phyloP scores from a whole-genome alignment of 2,888 invertebrate species.

The Drosophila testacea region DNA sequence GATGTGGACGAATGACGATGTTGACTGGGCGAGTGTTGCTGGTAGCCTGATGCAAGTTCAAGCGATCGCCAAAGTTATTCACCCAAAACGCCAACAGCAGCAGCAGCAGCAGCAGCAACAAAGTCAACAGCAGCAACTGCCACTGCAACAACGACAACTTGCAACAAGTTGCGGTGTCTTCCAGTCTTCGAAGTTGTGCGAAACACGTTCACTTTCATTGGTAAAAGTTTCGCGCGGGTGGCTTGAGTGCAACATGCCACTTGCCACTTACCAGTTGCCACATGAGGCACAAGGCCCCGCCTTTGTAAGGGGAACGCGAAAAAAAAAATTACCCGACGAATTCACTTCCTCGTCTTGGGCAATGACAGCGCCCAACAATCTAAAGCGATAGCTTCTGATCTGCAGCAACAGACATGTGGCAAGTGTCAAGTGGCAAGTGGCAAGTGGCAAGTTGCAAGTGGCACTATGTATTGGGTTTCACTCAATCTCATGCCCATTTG shows the following conservation, averaged over 20 bases:
- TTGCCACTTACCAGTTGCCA: conserved; percentile 31
- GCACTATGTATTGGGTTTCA: conserved; percentile 23
- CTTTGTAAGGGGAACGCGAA: conserved; percentile 14
- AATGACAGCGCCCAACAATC: conserved; percentile 9
- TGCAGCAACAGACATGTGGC: background rate
- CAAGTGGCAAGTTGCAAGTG: conserved; percentile 16
- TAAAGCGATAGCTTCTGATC: conserved; percentile 26
- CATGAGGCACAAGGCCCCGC: conserved; percentile 27
- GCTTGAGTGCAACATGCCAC: conserved; percentile 31
- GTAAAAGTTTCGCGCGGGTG: conserved; percentile 67
- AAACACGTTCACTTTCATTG: conserved; percentile 79
- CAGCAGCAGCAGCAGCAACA: conserved; percentile 7
- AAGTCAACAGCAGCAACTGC: conserved; percentile 6
- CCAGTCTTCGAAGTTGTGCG: conserved; percentile 27
- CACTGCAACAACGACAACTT: conserved; percentile 21
- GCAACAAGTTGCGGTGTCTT: conserved; percentile 26
- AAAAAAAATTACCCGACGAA: conserved; percentile 18
- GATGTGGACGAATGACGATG: conserved; percentile 56
- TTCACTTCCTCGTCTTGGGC: conserved; percentile 29
- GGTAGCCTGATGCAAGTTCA: conserved; percentile 72
- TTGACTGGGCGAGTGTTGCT: conserved; percentile 65
- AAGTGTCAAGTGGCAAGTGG: conserved; percentile 6
- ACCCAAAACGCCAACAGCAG: conserved; percentile 64
- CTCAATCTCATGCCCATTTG: conserved; percentile 30
- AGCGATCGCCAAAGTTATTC: conserved; percentile 70